Evolutionary conservation across 2,888 invertebrate genomes (phyloP), one percentile per base, ranked within the genome.

Genomic region (Latrodectus elegans): DNA sequence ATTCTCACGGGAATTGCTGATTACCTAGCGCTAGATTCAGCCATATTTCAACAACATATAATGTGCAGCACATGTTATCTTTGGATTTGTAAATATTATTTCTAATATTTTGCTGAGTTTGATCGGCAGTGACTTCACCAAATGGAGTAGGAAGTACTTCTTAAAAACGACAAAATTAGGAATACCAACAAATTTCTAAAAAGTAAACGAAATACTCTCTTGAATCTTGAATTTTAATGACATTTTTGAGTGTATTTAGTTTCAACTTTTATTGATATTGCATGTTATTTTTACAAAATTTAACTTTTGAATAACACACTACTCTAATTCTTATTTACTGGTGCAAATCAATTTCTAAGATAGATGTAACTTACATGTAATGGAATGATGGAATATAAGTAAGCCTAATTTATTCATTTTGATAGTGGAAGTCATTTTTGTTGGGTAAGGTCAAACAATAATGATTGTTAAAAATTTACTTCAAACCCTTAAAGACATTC

Each of bases 181-280:
- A 22, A 22, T 22, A 22, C 22, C 22, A 22, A 22, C 22, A 22
- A 22, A 22, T 22, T 22, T 22, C 22, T 1, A 22, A 22, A 22
- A 22, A 22, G 0, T 22, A 22, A 22, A 22, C 0, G 22, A 22
- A 22, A 22, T 22, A 22, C 22, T 22, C 22, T 22, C 22, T 0
- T 22, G 86, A 81, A 81, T 81, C 77, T 86, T 86, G 86, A 81
- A 76, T 86, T 86, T 75, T 67, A 72, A 86, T 81, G 81, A 81
- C 65, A 60, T 72, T 86, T 72, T 68, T 77, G 71, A 77, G 72
- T 86, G 76, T 76, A 55, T 81, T 67, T 14, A 10, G 2, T 67
- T 10, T 67, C 10, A 67, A n/a, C 10, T n/a, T 15, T 55, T 55
- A 22, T 22, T 22, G 22, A 22, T 22, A 22, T 22, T 22, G 22